Evolutionary conservation across 2,888 invertebrate genomes (phyloP).

Genomic region (Andrena chrysosceles): DNA sequence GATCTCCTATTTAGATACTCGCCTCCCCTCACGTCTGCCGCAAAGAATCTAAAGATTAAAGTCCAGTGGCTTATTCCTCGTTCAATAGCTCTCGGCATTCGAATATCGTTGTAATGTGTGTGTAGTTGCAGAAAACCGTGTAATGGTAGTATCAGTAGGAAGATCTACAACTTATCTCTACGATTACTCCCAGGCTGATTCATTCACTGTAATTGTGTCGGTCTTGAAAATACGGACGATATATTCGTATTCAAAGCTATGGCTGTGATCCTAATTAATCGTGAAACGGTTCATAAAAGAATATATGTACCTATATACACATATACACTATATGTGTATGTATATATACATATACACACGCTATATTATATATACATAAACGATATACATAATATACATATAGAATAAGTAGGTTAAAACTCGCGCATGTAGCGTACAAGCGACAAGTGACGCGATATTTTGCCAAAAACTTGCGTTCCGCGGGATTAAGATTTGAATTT

Average conservation of each 20-base stretch:
- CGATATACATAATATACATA: conserved; percentile 22
- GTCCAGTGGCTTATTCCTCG: conserved; percentile 4
- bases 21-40: not conserved
- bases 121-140: conserved; percentile 61
- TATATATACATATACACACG: conserved; percentile 24
- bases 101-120: conserved; percentile 65
- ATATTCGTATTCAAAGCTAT: conserved; percentile 85
- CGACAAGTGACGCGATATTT: conserved; percentile 66
- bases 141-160: conserved; percentile 58
- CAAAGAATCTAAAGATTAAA: not conserved
- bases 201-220: conserved; percentile 77
- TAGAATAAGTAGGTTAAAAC: conserved; percentile 56
- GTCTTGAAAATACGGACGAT: conserved; percentile 82
- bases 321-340: conserved; percentile 31
- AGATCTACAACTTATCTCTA: conserved; percentile 76
- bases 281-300: conserved; percentile 75
- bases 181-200: conserved; percentile 78
- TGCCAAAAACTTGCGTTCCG: conserved; percentile 70
- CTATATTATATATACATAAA: conserved; percentile 47
- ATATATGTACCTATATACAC: conserved; percentile 67
- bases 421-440: conserved; percentile 57
- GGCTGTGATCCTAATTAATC: conserved; percentile 84
- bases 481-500: conserved; percentile 44
- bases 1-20: not conserved
- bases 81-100: conserved; percentile 33